These are phyloP conservation scores for Eupithecia abbreviata DNA, from an alignment of 2,888 invertebrate species.

Conservation along the genomic window DNA sequence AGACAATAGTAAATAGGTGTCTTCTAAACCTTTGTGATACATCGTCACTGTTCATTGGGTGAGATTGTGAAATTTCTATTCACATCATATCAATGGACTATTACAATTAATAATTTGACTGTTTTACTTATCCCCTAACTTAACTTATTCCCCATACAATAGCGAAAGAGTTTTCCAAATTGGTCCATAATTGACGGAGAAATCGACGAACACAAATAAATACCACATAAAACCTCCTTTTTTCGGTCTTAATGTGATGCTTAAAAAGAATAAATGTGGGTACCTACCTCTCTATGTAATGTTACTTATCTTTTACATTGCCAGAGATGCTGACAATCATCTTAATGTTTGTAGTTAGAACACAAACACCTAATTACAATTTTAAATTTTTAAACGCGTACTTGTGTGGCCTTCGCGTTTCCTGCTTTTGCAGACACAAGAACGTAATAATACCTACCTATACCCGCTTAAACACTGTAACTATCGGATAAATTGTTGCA, in stretches of 20 bases:
- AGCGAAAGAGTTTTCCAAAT: too few species aligned
- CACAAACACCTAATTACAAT: conserved; percentile 36
- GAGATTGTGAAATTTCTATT: not conserved
- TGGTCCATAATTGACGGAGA: too few species aligned
- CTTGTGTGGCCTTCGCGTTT: conserved; percentile 49
- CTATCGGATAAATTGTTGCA: not conserved
- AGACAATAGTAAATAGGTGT: not conserved
- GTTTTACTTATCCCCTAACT: too few species aligned
- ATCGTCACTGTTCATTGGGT: not conserved
- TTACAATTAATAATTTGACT: too few species aligned
- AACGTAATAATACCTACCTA: not conserved
- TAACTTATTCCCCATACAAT: too few species aligned
- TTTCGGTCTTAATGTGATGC: too few species aligned
- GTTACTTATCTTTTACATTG: not conserved
- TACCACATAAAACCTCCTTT: too few species aligned
- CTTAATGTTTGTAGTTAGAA: conserved; percentile 2
- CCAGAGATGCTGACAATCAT: not conserved
- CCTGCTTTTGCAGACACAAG: conserved; percentile 39
- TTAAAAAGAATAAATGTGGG: not conserved
- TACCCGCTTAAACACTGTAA: not conserved
- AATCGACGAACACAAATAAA: too few species aligned
- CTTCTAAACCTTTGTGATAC: not conserved
- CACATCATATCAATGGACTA: too few species aligned
- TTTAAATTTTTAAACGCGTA: conserved; percentile 39
- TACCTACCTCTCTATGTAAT: not conserved